Base-by-base conservation (phyloP, 2,113 vertebrate genomes). In the Thermophis baileyi region DNA sequence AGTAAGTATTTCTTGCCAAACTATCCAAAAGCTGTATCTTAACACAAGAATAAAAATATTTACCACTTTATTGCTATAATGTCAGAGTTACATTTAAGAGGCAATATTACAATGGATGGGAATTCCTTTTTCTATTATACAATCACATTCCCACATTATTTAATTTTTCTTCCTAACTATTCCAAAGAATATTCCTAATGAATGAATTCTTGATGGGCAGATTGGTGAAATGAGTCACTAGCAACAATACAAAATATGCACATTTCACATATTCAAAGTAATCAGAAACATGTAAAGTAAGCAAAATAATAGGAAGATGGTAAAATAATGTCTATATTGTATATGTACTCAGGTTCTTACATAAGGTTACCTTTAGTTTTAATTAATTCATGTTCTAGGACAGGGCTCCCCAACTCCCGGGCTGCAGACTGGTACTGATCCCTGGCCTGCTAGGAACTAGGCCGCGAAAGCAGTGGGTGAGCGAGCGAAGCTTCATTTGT, bases 1-100 rank as follows among this genome's bases (percentile, higher is more conserved):
- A 90, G 95, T 74, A 22, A 89, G 93, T 91, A 81, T 81, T 81
- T 81, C 69, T 81, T 81, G 35, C 69, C 18, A 40, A 81, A 40
- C 35, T 8, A 81, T 22, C 6, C 16, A 25, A 89, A 11, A 94
- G 94, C 92, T 25, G 51, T 57, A 49, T n/a, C 22, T 93, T 85
- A 90, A 90, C 87, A 47, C 3, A 74, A 18, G 20, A 85, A 18
- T 63, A 63, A 49, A 81, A 44, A 49, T 60, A 47, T 60, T 35
- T 91, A 35, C 44, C 6, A 12, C 54, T 57, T n/a, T 22, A 35
- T 20, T 92, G 14, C 86, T 35, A 87, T 55, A 87, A 16, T 74
- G 90, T 16, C 40, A 30, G 10, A 92, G 0, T 1, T 3, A 86
- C 2, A 0, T 30, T 24, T 9, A 46, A 90, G 89, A n/a, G 87